Evolutionary conservation across 2,113 vertebrate species (phyloP).

Genomic region (Alligator mississippiensis): DNA sequence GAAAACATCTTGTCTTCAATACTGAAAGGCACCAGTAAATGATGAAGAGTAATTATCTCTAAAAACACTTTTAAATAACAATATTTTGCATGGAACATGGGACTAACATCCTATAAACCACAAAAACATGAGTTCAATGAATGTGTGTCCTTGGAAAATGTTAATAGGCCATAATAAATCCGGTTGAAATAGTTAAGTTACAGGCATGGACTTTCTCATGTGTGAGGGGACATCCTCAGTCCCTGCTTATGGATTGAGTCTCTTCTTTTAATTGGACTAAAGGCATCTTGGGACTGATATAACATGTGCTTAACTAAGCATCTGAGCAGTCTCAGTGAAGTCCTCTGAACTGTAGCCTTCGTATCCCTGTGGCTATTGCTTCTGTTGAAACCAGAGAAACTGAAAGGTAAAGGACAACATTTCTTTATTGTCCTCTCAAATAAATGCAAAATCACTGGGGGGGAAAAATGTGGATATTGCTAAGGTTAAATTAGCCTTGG

Average conservation of each 20-base stretch:
- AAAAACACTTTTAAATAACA: neutral
- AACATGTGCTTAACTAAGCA: neutral
- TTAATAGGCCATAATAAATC: neutral
- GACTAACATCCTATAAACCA: neutral
- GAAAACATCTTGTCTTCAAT: neutral
- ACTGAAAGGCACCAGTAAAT: neutral
- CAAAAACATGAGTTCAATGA: neutral
- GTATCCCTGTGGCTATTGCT: accelerated
- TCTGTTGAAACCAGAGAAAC: too few species aligned
- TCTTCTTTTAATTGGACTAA: neutral
- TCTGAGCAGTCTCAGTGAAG: neutral
- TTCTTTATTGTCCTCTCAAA: accelerated
- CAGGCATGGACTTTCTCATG: neutral
- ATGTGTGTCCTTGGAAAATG: neutral
- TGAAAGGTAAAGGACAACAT: accelerated
- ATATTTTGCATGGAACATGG: neutral
- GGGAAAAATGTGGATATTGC: neutral
- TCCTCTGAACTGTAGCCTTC: neutral
- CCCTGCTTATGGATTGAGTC: neutral
- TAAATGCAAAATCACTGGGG: accelerated
- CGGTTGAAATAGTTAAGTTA: neutral
- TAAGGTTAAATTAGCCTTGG: neutral
- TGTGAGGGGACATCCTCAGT: neutral
- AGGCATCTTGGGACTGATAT: neutral
- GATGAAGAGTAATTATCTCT: neutral